Percentiles rank a stretch among this genome's conserved stretches.
These are phyloP conservation scores for Artibeus jamaicensis DNA, from an alignment of 2,797 vertebrate genomes.

Conservation along the genomic window DNA sequence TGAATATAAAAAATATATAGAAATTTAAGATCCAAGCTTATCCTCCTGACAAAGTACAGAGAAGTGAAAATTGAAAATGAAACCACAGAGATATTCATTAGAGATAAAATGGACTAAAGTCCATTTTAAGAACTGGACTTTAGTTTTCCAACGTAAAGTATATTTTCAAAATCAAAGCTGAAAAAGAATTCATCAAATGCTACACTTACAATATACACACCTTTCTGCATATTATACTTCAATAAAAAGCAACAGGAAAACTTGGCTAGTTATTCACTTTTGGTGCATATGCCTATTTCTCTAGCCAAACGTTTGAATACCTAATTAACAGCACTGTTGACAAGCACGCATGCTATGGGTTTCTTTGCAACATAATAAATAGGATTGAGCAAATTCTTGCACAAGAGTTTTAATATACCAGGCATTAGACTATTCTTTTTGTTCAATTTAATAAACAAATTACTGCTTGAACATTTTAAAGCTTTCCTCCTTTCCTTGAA, in stretches of 20 bases:
- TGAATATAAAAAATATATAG: not conserved
- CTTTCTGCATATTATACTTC: constrained; percentile 14
- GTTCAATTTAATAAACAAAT: constrained; percentile 47
- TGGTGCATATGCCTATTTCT: not conserved
- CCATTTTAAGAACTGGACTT: not conserved
- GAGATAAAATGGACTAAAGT: no score
- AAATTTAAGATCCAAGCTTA: constrained; percentile 20
- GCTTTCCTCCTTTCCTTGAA: constrained; percentile 66
- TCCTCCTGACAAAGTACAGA: not conserved
- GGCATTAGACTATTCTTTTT: constrained; percentile 36
- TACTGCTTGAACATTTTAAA: constrained; percentile 58
- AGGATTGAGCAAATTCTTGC: constrained; percentile 23
- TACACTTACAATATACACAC: not conserved
- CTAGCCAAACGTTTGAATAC: not conserved
- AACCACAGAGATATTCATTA: not conserved
- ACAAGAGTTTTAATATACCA: constrained; percentile 45
- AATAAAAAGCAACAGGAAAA: constrained; percentile 30
- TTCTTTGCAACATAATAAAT: not conserved
- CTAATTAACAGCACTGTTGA: not conserved
- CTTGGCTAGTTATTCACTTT: not conserved
- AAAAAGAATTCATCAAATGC: constrained; percentile 12
- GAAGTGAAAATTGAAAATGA: constrained; percentile 26
- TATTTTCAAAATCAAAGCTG: not conserved
- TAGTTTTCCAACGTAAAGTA: not conserved
- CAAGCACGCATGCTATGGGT: not conserved